A percentile compares a stretch with the other conserved stretches of the same genome.
Conservation (phyloP, 2,797 vertebrate species). For the Brachymystax lenok region DNA sequence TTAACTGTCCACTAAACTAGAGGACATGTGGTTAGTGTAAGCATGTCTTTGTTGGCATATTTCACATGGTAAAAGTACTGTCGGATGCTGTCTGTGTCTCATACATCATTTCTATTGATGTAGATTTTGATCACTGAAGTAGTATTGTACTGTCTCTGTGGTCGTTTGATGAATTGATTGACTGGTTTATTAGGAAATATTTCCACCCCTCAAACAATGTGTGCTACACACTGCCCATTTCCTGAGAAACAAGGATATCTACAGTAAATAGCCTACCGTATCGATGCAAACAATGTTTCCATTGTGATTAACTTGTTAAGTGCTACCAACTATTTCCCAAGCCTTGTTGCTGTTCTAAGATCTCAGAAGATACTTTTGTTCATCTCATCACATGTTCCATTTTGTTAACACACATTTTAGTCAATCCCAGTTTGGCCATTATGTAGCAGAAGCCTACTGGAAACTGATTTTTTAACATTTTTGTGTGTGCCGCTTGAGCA, state of each 20-base stretch:
- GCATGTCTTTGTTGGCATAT: background rate
- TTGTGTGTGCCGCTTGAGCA: background rate
- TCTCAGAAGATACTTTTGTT: background rate
- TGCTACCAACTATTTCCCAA: background rate
- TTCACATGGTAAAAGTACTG: background rate
- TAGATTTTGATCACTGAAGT: background rate
- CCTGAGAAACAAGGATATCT: background rate
- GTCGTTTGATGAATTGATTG: background rate
- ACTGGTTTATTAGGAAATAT: background rate
- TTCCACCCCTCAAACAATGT: background rate
- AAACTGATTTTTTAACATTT: background rate
- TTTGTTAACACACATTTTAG: background rate
- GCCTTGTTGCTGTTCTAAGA: background rate
- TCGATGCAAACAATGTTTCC: background rate
- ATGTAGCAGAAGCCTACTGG: background rate
- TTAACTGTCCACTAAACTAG: background rate
- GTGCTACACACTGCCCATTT: background rate
- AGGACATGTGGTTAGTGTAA: background rate
- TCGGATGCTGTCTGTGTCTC: background rate
- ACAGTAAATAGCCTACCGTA: background rate
- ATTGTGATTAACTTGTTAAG: background rate
- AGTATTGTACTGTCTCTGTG: background rate
- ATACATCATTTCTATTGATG: background rate
- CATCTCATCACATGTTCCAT: background rate
- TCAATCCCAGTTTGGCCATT: background rate